Percentiles rank a stretch among this genome's conserved stretches.
phyloP scores from a whole-genome alignment of 2,797 vertebrate genomes.

The Erpetoichthys calabaricus region DNA sequence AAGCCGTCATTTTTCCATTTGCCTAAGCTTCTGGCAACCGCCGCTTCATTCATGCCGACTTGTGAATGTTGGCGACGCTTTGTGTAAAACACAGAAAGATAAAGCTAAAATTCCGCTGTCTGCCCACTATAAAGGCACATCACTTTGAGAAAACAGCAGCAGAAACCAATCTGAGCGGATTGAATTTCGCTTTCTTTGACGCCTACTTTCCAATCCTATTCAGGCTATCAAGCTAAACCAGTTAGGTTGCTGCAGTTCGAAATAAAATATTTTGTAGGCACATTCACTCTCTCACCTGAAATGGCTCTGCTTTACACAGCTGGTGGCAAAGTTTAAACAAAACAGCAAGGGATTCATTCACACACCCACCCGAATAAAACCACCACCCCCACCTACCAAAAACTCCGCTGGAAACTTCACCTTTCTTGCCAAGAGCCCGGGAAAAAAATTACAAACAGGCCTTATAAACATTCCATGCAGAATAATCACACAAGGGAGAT shows the following conservation, averaged over 20 bases:
- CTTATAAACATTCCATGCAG: neutral
- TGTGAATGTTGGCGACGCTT: too few species aligned
- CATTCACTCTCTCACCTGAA: neutral
- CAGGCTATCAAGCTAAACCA: constrained; percentile 17
- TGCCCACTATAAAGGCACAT: too few species aligned
- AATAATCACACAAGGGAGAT: too few species aligned
- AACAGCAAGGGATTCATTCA: neutral
- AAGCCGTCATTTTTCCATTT: too few species aligned
- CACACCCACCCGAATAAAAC: neutral
- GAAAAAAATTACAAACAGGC: neutral
- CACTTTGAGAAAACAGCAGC: neutral
- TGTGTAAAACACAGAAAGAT: neutral
- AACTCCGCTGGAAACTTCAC: neutral
- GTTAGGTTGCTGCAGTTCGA: constrained; percentile 18
- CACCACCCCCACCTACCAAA: too few species aligned
- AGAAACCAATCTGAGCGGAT: neutral
- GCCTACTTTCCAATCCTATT: neutral
- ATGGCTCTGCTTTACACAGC: neutral
- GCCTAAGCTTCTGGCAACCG: too few species aligned
- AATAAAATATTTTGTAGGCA: neutral
- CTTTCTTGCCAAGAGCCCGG: neutral
- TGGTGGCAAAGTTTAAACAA: neutral
- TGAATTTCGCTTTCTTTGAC: neutral
- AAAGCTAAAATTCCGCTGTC: neutral
- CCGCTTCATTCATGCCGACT: too few species aligned